Percentiles rank a stretch among this genome's conserved stretches.
These are phyloP conservation scores for Bos javanicus DNA, from an alignment of 2,113 vertebrate species.

Conservation along the genomic window DNA sequence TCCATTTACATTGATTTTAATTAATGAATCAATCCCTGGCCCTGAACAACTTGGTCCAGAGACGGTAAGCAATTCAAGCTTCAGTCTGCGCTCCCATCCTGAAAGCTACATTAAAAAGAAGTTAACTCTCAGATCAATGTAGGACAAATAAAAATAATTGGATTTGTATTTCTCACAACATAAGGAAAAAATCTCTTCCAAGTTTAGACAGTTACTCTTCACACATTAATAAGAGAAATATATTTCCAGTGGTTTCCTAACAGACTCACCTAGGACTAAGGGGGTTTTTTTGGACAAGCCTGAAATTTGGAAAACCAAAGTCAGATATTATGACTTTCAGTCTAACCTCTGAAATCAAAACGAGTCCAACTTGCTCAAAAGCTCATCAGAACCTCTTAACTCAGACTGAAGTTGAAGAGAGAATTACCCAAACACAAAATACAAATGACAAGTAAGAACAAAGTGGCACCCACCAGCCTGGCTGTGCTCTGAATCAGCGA, in stretches of 20 bases:
- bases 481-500: conserved; percentile 14
- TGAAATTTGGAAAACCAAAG: background rate
- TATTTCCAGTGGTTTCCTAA: conserved; percentile 27
- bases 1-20: conserved; percentile 88
- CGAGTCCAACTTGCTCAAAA: conserved; percentile 11
- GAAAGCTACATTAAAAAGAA: conserved; percentile 77
- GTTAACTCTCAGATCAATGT: conserved; percentile 64
- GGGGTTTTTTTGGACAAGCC: background rate
- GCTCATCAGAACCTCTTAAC: conserved; percentile 12
- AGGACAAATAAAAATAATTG: conserved; percentile 66
- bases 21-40: conserved; percentile 84
- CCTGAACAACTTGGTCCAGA: conserved; percentile 74
- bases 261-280: background rate
- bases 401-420: conserved; percentile 11
- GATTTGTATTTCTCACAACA: background rate
- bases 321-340: background rate
- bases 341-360: conserved; percentile 10
- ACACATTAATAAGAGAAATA: background rate
- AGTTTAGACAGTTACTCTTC: background rate
- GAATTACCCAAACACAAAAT: conserved; percentile 29
- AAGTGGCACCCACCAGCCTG: background rate
- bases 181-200: background rate
- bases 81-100: conserved; percentile 73
- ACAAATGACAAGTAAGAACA: background rate
- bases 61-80: conserved; percentile 76